Base-by-base conservation (phyloP, 2,797 vertebrate species). In the Coregonus ussuriensis region DNA sequence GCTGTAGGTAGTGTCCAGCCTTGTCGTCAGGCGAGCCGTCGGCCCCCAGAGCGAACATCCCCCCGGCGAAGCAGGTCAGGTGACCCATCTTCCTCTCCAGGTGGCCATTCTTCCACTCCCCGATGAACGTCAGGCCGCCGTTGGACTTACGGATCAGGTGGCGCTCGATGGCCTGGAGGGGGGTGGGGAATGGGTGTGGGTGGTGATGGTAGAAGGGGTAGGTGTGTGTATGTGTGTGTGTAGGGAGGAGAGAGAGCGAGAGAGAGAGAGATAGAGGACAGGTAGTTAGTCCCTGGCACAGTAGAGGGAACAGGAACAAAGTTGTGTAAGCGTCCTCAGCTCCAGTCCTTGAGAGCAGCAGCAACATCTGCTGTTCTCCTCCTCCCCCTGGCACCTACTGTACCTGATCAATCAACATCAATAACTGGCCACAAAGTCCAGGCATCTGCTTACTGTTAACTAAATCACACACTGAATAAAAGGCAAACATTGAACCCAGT, bases 81-180 rank as follows among this genome's bases (percentile, higher is more conserved):
- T 99, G 98, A 72, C 98, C 98, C 98, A 99, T 99, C 92, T 99
- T 99, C 84, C 96, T 95, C 89, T 99, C 98, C 88, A 99, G 95
- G 91, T 99, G 98, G 3, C 98, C 98, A 0, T 99, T 99, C 91
- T 99, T 99, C 98, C 98, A 99, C 87, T 99, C 98, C 0, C 98
- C 98, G 35, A 99, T 98, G 87, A 98, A 99, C 0, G 97, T 96
- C 82, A 99, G 94, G 3, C 98, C 98, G 31, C 97, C 96, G 29
- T 93, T 98, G 78, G 98, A 99, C 87, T 98, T 99, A 66, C 97
- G 96, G 86, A 99, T 93, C 82, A 99, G 96, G 88, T 99, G 97
- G 74, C 96, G 97, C 88, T 99, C 98, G 79, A 99, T 99, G 81
- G 98, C 97, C 98, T 99, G 80, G 1, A 85, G 71, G 84, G 77